Percentiles rank a stretch among this genome's conserved stretches.
These are phyloP conservation scores for Muscicapa adusta DNA, from an alignment of 2,113 vertebrate species.

Conservation along the genomic window DNA sequence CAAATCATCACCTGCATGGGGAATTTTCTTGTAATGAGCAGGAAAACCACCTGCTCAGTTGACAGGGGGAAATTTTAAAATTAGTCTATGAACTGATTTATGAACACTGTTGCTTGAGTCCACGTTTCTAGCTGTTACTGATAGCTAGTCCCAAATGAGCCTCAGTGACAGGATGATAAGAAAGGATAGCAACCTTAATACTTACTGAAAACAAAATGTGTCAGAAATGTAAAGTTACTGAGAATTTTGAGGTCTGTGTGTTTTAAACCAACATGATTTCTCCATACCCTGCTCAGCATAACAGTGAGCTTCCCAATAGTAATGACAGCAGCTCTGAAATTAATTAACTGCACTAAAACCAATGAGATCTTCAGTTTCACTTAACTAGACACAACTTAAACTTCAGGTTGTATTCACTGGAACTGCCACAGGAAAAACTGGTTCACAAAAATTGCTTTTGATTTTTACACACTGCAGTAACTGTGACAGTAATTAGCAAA, in stretches of 20 bases:
- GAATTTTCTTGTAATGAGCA: not conserved
- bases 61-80: not conserved
- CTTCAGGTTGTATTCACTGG: not conserved
- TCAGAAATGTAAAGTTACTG: not conserved
- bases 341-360: not conserved
- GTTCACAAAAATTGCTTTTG: not conserved
- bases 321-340: not conserved
- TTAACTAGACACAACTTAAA: not conserved
- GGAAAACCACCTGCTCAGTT: not conserved
- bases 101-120: not conserved
- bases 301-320: not conserved
- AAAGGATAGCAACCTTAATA: not conserved
- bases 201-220: not conserved
- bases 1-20: not conserved
- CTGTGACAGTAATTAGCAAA: not conserved
- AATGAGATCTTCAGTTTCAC: not conserved
- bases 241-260: not conserved
- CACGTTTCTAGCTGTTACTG: not conserved
- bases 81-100: not conserved
- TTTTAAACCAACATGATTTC: not conserved
- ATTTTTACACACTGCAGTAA: not conserved
- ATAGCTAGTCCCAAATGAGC: not conserved
- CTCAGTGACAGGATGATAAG: not conserved
- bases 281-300: not conserved
- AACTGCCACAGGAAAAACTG: accelerated